Conservation (phyloP, 1,140 invertebrate species). For the Vanessa tameamea region DNA sequence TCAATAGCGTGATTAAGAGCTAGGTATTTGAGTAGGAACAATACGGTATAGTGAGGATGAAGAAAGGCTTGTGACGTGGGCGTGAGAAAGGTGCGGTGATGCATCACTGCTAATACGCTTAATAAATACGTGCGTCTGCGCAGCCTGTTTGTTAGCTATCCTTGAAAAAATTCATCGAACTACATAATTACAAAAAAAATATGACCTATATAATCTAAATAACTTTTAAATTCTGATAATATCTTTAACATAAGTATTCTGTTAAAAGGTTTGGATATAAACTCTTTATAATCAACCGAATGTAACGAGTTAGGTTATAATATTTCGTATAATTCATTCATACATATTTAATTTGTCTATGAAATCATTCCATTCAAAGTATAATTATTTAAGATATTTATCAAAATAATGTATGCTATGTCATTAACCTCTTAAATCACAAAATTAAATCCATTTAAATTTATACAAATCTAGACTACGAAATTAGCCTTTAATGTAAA, state of each 20-base stretch:
- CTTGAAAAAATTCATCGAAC: conserved; percentile 17
- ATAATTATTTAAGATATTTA: background rate
- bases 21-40: conserved; percentile 50
- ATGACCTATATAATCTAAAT: too few relatives aligned
- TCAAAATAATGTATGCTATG: background rate
- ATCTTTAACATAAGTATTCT: too few relatives aligned
- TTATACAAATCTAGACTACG: background rate
- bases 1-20: conserved; percentile 42
- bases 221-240: too few relatives aligned
- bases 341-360: too few relatives aligned
- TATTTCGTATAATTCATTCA: too few relatives aligned
- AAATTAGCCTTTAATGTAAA: conserved; percentile 19
- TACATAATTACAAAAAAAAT: too few relatives aligned
- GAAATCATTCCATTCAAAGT: too few relatives aligned
- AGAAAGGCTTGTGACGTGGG: conserved; percentile 59
- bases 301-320: too few relatives aligned
- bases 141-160: conserved; percentile 26
- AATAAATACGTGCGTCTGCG: conserved; percentile 56
- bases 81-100: conserved; percentile 61
- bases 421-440: background rate
- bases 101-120: conserved; percentile 56
- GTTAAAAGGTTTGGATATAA: too few relatives aligned
- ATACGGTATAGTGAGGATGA: conserved; percentile 58
- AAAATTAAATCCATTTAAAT: background rate
- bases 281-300: too few relatives aligned